A percentile compares a stretch with the other conserved stretches of the same genome.
Conservation (phyloP, 2,797 vertebrate species). For the Coendou prehensilis region DNA sequence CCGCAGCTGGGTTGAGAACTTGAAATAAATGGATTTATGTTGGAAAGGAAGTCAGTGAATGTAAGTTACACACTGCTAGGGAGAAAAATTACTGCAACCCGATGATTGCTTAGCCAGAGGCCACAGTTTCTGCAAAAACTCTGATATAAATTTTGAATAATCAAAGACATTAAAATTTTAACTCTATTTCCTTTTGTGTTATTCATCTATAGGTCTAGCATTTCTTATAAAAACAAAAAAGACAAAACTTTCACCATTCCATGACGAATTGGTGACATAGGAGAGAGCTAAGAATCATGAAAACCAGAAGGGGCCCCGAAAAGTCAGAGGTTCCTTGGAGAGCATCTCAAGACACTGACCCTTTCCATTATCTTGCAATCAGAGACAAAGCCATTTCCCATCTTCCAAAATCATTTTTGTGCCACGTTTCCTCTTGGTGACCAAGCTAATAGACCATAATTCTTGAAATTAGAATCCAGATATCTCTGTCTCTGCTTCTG, state of each 20-base stretch:
- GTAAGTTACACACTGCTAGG: not conserved
- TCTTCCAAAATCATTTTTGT: not conserved
- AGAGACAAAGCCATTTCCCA: not conserved
- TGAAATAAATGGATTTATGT: constrained; percentile 65
- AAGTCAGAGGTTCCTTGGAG: not conserved
- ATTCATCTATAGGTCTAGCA: constrained; percentile 41
- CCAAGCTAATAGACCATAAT: not conserved
- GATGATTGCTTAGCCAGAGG: constrained; percentile 53
- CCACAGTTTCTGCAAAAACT: constrained; percentile 55
- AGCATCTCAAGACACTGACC: not conserved
- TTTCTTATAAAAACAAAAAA: constrained; percentile 52
- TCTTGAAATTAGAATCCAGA: not conserved
- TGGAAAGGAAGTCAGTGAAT: not conserved
- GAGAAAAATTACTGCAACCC: constrained; percentile 38
- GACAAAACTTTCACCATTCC: not conserved
- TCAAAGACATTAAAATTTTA: constrained; percentile 67
- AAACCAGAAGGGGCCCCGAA: not conserved
- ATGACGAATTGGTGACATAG: not conserved
- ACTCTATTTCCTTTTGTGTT: constrained; percentile 45
- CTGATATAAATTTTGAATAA: constrained; percentile 61
- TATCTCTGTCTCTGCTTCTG: not conserved
- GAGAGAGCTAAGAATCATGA: not conserved
- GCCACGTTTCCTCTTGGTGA: not conserved
- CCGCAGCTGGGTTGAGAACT: constrained; percentile 32
- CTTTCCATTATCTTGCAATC: not conserved